A percentile compares a stretch with the other conserved stretches of the same genome.
These are phyloP conservation scores for Oligia strigilis DNA, from an alignment of 2,888 invertebrate species.

Conservation along the genomic window DNA sequence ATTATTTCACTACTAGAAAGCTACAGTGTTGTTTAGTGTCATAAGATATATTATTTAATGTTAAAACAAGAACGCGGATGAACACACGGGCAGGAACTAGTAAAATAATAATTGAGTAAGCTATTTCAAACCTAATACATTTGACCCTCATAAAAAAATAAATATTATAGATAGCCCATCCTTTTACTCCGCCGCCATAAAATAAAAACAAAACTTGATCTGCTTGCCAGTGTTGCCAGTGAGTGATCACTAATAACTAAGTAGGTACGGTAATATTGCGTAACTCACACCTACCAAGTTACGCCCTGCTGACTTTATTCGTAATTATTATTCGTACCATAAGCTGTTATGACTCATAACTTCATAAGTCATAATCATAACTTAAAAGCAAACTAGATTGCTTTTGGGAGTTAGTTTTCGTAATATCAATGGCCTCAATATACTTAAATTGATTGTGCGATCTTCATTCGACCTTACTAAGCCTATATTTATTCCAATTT, in stretches of 20 bases:
- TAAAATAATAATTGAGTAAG: not conserved
- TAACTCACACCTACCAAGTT: slow-evolving; percentile 58
- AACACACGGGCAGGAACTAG: not conserved
- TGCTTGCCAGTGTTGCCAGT: slow-evolving; percentile 45
- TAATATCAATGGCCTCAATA: slow-evolving; percentile 40
- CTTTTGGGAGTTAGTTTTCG: slow-evolving; percentile 44
- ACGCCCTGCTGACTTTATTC: slow-evolving; percentile 56
- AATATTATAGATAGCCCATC: slow-evolving; percentile 1
- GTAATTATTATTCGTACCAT: slow-evolving; percentile 55
- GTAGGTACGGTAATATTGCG: slow-evolving; percentile 40
- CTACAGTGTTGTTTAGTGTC: not conserved
- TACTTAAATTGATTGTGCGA: slow-evolving; percentile 19
- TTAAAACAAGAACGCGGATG: not conserved
- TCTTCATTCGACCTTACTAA: not conserved
- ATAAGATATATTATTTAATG: not conserved
- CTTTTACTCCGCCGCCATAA: slow-evolving; percentile 18
- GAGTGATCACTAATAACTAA: slow-evolving; percentile 63
- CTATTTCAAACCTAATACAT: not conserved
- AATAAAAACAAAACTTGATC: slow-evolving; percentile 22
- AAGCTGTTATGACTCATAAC: slow-evolving; percentile 56
- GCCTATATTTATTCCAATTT: not conserved
- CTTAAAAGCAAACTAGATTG: slow-evolving; percentile 54
- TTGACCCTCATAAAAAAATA: not conserved
- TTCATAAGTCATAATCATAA: slow-evolving; percentile 52
- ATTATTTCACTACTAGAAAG: not conserved